A percentile compares a stretch with the other conserved stretches of the same genome.
Conservation (phyloP, 2,113 vertebrate genomes). For the Nyctereutes procyonoides region DNA sequence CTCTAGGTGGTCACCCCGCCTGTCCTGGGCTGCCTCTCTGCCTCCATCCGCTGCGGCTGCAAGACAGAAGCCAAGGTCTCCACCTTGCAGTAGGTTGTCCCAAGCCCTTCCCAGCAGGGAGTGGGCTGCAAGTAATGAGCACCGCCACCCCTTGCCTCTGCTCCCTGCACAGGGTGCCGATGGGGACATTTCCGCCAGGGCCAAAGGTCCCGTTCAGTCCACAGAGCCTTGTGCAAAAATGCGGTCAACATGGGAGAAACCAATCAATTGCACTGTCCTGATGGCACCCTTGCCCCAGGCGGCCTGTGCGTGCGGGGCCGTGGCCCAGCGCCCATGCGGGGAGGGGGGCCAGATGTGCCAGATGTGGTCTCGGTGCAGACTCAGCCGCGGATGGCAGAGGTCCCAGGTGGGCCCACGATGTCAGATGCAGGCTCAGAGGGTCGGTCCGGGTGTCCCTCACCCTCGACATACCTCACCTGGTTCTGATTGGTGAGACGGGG, state of each 20-base stretch:
- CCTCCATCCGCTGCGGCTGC: not conserved
- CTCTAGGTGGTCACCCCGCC: not conserved
- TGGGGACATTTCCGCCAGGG: not conserved
- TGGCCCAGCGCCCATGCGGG: rapidly evolving
- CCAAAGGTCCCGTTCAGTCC: not conserved
- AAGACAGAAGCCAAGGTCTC: not conserved
- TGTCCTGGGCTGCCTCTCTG: not conserved
- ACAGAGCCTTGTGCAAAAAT: not conserved
- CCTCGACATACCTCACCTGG: not conserved
- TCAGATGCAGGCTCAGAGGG: not conserved
- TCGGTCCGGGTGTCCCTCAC: not conserved
- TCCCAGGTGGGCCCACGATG: rapidly evolving
- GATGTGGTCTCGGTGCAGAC: not conserved
- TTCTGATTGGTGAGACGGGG: not conserved
- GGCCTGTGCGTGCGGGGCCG: rapidly evolving
- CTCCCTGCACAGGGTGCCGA: not conserved
- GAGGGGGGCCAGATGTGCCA: not conserved
- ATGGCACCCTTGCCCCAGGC: rapidly evolving
- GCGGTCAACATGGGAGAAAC: not conserved
- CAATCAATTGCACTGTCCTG: rapidly evolving
- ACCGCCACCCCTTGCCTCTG: no score
- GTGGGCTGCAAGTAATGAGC: not conserved
- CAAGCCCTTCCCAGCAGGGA: not conserved
- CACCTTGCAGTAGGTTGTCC: not conserved
- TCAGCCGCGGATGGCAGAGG: not conserved